These are phyloP conservation scores for Nymphalis c-album DNA, from an alignment of 2,888 invertebrate genomes.

Conservation along the genomic window DNA sequence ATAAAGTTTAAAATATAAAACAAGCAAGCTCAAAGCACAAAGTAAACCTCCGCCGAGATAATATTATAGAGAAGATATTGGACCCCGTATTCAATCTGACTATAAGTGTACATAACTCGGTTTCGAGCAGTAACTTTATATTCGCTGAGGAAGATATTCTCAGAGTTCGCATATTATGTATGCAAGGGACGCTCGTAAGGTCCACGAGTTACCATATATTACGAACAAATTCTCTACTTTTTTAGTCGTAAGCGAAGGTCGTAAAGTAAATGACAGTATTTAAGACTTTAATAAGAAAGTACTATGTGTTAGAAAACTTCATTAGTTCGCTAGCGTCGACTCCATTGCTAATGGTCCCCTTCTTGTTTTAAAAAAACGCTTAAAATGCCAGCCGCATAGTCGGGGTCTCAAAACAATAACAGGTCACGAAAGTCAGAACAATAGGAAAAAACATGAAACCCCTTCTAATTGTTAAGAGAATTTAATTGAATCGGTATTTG, in stretches of 20 bases:
- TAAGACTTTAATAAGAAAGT: conserved; percentile 16
- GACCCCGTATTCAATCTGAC: conserved; percentile 23
- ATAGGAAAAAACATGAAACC: conserved; percentile 18
- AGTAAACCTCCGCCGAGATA: conserved; percentile 6
- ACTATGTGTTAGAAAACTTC: neutral
- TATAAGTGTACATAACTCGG: conserved; percentile 25
- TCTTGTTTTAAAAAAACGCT: conserved; percentile 9
- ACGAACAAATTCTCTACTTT: conserved; percentile 31
- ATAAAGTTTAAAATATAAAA: conserved; percentile 10
- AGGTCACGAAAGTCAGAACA: conserved; percentile 11
- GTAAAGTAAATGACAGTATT: conserved; percentile 25
- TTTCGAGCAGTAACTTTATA: conserved; percentile 61
- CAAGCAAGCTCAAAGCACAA: conserved; percentile 12
- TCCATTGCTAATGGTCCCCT: neutral
- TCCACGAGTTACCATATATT: conserved; percentile 48
- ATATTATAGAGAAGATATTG: conserved; percentile 17
- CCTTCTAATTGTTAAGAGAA: conserved; percentile 19
- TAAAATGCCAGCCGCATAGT: conserved; percentile 15
- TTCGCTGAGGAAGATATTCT: conserved; percentile 62
- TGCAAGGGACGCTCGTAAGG: conserved; percentile 59
- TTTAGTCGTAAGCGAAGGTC: conserved; percentile 20
- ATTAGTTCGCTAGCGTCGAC: neutral
- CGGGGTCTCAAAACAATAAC: conserved; percentile 18
- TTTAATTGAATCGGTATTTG: conserved; percentile 11
- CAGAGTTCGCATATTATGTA: conserved; percentile 58